Percentiles rank a stretch among this genome's conserved stretches.
Conservation (phyloP, 2,888 invertebrate genomes). For the Hirudinaria manillensis region DNA sequence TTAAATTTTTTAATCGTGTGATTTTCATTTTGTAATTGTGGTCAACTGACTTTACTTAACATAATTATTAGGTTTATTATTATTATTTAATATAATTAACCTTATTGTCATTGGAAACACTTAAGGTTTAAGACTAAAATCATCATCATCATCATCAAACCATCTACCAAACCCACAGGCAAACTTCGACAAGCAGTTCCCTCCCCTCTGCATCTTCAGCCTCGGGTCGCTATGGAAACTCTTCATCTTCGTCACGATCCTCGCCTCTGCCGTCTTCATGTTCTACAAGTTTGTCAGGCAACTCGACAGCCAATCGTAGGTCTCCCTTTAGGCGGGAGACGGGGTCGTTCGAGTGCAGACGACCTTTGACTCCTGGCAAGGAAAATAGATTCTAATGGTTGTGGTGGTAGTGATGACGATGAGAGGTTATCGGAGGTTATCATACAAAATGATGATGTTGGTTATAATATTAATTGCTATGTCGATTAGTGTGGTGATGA, state of each 20-base stretch:
- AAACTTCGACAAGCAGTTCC: constrained; percentile 40
- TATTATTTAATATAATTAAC: not conserved
- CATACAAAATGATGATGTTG: not conserved
- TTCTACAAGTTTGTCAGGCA: constrained; percentile 96
- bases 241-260: constrained; percentile 85
- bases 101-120: not conserved
- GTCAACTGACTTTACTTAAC: not conserved
- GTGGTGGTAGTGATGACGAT: constrained; percentile 1
- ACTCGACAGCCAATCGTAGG: constrained; percentile 63
- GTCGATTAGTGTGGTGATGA: not conserved
- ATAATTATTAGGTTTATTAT: not conserved
- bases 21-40: not conserved
- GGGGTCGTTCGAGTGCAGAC: not conserved
- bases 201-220: constrained; percentile 35
- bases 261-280: constrained; percentile 97
- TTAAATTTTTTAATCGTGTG: not conserved
- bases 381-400: not conserved
- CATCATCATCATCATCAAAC: too few species aligned
- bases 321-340: constrained; percentile 72
- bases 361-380: too few species aligned
- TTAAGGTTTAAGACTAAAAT: too few species aligned
- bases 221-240: constrained; percentile 38
- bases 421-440: not conserved
- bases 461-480: not conserved
- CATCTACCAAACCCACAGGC: constrained; percentile 35